Evolutionary conservation across 2,888 invertebrate genomes (phyloP), one percentile per base, ranked within the genome.

Genomic region (Criorhina ranunculi): DNA sequence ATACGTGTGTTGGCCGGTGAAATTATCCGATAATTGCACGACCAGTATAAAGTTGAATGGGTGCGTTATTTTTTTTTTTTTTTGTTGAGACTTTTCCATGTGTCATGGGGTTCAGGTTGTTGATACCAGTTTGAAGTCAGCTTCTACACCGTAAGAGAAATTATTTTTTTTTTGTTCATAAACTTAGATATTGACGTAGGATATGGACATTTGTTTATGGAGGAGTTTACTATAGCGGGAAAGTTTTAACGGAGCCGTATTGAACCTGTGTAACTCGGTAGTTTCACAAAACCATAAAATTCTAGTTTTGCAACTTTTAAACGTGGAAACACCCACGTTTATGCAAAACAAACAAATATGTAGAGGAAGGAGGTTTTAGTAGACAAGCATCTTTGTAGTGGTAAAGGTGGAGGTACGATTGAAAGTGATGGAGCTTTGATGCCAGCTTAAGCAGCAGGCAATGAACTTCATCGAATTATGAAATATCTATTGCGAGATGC

Each of bases 1-100:
- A 67, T 82, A 67, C 78, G 82, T 83, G 60, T 42, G 53, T 59
- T 24, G 73, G 60, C 37, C 67, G 46, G 55, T 62, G 67, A 62
- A 73, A 78, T 67, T 60, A 55, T 72, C 73, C 55, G 55, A 78
- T 83, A 67, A 83, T 83, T 73, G 78, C 72, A 78, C 19, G 40
- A 73, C 12, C 17, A 24, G 70, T 24, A 42, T 66, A 19, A 64
- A 57, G 57, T 70, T 42, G 24, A 77, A 77, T 59, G 53, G 77
- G 77, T 66, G 70, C 66, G 72, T 77, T 82, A 31, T 33, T 42
- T 40, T 4, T 33, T 42, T 49, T 4, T 77, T 82, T 37, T 33
- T 42, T 40, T 4, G 24, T 42, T 49, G 5, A 31, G 31, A 15
- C 12, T 35, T 53, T 53, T 59, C 37, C 42, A 57, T 57, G 49